Percentiles rank a stretch among this genome's conserved stretches.
Conservation (phyloP, 2,113 vertebrate genomes). For the Patagioenas fasciata region DNA sequence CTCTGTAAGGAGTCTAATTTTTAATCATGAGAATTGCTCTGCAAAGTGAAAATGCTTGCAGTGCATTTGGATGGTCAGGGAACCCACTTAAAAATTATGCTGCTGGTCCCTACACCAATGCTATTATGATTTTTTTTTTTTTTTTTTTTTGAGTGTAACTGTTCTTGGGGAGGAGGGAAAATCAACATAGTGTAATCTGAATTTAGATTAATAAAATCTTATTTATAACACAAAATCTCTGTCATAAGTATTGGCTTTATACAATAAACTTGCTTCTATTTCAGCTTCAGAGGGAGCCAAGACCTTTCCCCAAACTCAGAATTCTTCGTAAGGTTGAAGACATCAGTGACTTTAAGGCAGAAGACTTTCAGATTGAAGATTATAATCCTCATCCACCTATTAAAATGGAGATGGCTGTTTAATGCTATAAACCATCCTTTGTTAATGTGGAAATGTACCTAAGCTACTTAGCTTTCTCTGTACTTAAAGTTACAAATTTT, state of each 20-base stretch:
- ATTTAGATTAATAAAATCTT: neutral
- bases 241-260: neutral
- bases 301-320: slow-evolving; percentile 90
- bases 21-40: neutral
- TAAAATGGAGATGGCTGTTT: slow-evolving; percentile 98
- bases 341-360: slow-evolving; percentile 86
- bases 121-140: neutral
- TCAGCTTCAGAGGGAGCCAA: slow-evolving; percentile 90
- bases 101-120: neutral
- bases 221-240: neutral
- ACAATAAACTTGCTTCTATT: slow-evolving; percentile 10
- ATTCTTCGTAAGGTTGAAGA: slow-evolving; percentile 86
- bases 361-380: slow-evolving; percentile 90
- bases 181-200: neutral
- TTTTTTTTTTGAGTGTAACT: neutral
- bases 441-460: neutral
- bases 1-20: neutral
- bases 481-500: neutral
- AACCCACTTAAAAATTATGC: neutral
- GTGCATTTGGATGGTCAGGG: neutral
- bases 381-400: slow-evolving; percentile 93
- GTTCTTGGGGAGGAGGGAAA: neutral
- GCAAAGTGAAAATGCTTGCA: neutral
- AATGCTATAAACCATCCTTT: neutral
- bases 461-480: neutral